phyloP scores from a whole-genome alignment of 2,797 vertebrate genomes.

The Gadopsis bispinosus region DNA sequence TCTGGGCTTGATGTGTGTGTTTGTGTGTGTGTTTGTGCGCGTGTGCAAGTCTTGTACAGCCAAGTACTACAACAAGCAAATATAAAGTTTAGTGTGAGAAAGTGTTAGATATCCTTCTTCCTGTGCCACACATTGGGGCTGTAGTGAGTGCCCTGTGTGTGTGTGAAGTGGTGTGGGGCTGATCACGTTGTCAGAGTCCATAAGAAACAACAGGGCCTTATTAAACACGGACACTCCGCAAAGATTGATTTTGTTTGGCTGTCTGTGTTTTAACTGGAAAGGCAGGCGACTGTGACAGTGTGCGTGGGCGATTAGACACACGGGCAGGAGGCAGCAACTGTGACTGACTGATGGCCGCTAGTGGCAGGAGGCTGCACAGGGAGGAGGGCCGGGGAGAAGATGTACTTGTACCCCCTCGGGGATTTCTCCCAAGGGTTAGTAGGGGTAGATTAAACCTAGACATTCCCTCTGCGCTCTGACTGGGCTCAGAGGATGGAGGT shows the following conservation, averaged over 20 bases:
- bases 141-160: neutral
- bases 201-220: slow-evolving; percentile 72
- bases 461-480: slow-evolving; percentile 26
- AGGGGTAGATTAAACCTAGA: slow-evolving; percentile 33
- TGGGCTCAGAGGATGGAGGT: slow-evolving; percentile 28
- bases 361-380: slow-evolving; percentile 42
- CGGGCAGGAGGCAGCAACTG: slow-evolving; percentile 60
- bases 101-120: slow-evolving; percentile 18
- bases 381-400: slow-evolving; percentile 21
- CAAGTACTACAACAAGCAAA: slow-evolving; percentile 17
- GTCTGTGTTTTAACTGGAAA: slow-evolving; percentile 65
- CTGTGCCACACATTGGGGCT: neutral
- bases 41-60: neutral
- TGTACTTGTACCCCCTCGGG: slow-evolving; percentile 41
- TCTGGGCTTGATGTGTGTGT: slow-evolving; percentile 18
- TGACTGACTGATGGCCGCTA: slow-evolving; percentile 73
- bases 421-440: slow-evolving; percentile 31
- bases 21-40: neutral
- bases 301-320: slow-evolving; percentile 67
- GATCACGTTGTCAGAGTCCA: slow-evolving; percentile 73
- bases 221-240: slow-evolving; percentile 70
- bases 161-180: slow-evolving; percentile 18
- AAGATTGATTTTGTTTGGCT: slow-evolving; percentile 75
- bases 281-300: slow-evolving; percentile 61
- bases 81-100: neutral